Conservation (phyloP, 2,797 vertebrate species). For the Tinamus major region DNA sequence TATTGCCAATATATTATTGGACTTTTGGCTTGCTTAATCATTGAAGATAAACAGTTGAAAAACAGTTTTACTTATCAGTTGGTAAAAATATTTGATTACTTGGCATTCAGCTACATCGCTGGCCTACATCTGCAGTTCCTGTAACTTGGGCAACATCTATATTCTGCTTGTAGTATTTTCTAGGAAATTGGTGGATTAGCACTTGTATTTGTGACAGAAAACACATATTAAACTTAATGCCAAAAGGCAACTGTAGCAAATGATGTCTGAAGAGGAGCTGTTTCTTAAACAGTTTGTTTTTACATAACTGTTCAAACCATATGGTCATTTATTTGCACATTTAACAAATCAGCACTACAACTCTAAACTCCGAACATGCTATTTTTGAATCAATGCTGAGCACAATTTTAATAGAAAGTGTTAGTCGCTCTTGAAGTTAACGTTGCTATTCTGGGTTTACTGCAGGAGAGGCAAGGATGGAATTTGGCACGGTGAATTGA, state of each 20-base stretch:
- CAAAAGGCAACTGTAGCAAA: constrained; percentile 62
- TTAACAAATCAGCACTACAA: background rate
- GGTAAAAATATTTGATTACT: constrained; percentile 66
- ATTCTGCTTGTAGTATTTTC: constrained; percentile 45
- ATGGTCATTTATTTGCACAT: constrained; percentile 46
- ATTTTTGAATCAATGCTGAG: background rate
- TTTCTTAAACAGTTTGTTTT: constrained; percentile 14
- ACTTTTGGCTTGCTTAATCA: constrained; percentile 33
- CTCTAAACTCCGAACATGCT: background rate
- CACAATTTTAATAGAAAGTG: background rate
- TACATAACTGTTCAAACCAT: constrained; percentile 15
- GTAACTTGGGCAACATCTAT: constrained; percentile 45
- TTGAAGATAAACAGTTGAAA: constrained; percentile 56
- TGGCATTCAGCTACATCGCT: constrained; percentile 57
- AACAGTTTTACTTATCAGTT: constrained; percentile 57
- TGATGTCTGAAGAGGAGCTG: constrained; percentile 19
- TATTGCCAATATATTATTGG: background rate
- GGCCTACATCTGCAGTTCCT: constrained; percentile 73
- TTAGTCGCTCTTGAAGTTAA: background rate
- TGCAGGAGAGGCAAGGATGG: background rate
- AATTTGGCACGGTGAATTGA: background rate
- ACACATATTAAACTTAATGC: constrained; percentile 25
- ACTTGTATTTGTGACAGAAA: constrained; percentile 48
- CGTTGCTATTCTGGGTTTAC: background rate
- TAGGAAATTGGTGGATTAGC: constrained; percentile 56